Conservation (phyloP, 2,797 vertebrate species). For the Podargus strigoides region DNA sequence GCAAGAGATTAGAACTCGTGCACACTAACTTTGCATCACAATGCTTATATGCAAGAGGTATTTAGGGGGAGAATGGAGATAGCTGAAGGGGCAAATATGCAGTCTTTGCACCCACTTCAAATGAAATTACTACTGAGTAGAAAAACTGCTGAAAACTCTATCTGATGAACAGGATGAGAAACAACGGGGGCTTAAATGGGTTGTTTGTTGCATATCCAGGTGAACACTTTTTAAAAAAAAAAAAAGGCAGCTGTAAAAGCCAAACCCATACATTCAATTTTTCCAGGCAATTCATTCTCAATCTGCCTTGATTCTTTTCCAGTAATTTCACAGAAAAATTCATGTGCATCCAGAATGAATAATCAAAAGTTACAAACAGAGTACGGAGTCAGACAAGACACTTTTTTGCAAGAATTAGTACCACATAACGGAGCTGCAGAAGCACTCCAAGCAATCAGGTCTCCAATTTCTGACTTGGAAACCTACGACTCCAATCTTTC, state of each 20-base stretch:
- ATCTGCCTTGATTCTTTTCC: background rate
- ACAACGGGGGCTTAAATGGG: background rate
- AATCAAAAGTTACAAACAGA: background rate
- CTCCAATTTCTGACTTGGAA: background rate
- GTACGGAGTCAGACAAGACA: background rate
- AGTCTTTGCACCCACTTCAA: background rate
- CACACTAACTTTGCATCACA: rapidly evolving
- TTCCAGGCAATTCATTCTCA: background rate
- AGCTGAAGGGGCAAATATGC: background rate
- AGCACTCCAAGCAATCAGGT: background rate
- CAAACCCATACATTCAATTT: background rate
- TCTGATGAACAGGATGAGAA: background rate
- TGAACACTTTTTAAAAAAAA: background rate
- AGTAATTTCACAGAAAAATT: background rate
- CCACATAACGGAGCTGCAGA: background rate
- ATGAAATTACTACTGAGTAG: background rate
- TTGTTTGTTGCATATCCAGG: background rate
- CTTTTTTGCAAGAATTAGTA: background rate
- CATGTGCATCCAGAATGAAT: background rate
- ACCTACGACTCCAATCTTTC: background rate
- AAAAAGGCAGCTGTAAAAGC: background rate
- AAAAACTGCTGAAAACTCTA: background rate
- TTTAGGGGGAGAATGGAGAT: background rate
- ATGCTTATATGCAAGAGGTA: background rate
- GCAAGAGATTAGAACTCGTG: background rate